Percentiles rank a stretch among this genome's conserved stretches.
These are phyloP conservation scores for Troilus luridus DNA, from an alignment of 2,888 invertebrate species.

Conservation along the genomic window DNA sequence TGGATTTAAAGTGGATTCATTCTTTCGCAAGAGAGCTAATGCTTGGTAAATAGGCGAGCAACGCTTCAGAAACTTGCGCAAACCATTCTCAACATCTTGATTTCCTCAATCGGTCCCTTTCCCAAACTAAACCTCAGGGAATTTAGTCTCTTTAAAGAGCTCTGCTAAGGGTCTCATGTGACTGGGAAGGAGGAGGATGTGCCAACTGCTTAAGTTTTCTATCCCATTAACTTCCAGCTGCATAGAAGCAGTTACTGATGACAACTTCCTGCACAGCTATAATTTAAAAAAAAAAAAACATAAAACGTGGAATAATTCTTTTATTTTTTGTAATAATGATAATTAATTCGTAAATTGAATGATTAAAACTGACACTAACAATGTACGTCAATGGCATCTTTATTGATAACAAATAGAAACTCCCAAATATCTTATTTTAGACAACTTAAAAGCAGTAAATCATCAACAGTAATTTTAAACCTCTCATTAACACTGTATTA, in stretches of 20 bases:
- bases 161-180: background rate
- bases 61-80: slow-evolving; percentile 37
- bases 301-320: too few species aligned
- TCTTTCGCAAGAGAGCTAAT: slow-evolving; percentile 37
- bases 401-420: too few species aligned
- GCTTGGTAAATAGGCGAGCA: slow-evolving; percentile 43
- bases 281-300: too few species aligned
- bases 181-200: background rate
- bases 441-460: too few species aligned
- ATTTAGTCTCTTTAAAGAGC: slow-evolving; percentile 33
- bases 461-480: too few species aligned
- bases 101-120: slow-evolving; percentile 44
- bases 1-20: slow-evolving; percentile 44
- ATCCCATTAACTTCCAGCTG: background rate
- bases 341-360: too few species aligned
- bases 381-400: too few species aligned
- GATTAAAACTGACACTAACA: too few species aligned
- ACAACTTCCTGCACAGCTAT: too few species aligned
- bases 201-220: background rate
- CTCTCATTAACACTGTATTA: too few species aligned
- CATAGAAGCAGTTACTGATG: background rate
- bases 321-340: too few species aligned
- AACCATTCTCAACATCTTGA: slow-evolving; percentile 14
- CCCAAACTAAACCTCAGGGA: background rate
- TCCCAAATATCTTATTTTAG: too few species aligned